Conservation (phyloP, 2,797 vertebrate species). For the Dendrocincla fuliginosa region DNA sequence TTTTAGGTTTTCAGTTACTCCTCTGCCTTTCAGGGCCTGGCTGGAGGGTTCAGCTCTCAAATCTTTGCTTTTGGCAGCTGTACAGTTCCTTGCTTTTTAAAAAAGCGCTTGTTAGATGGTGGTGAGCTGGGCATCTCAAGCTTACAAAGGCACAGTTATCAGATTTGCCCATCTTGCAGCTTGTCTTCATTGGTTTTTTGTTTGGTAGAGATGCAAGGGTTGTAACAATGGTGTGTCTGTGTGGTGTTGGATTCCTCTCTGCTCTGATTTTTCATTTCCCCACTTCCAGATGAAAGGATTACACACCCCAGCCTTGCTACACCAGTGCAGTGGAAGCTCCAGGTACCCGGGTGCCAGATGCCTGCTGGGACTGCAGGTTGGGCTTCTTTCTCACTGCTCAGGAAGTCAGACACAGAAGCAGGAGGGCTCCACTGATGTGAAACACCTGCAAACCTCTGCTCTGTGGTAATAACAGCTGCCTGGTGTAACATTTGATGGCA, state of each 20-base stretch:
- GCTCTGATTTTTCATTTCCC: not conserved
- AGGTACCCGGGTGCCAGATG: rapidly evolving
- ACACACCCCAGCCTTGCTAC: not conserved
- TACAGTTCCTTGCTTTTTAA: not conserved
- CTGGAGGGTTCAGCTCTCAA: not conserved
- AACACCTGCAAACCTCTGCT: not conserved
- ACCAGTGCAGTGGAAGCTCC: not conserved
- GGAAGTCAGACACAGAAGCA: too few relatives aligned
- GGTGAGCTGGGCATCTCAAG: not conserved
- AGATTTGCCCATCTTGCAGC: not conserved
- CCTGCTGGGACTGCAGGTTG: not conserved
- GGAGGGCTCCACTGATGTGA: not conserved
- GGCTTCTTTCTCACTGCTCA: too few relatives aligned
- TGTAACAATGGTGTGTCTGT: not conserved
- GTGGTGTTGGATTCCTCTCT: not conserved
- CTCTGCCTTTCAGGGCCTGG: not conserved
- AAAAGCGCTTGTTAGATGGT: not conserved
- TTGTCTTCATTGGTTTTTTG: rapidly evolving
- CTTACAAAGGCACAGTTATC: not conserved
- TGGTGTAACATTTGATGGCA: not conserved
- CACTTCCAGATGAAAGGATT: not conserved
- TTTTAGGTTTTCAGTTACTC: not conserved
- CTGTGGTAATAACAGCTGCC: not conserved
- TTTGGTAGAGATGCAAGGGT: not conserved
- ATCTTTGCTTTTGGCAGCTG: not conserved